Evolutionary conservation across 1,140 invertebrate species (phyloP).

Genomic region (Euwallacea fornicatus): DNA sequence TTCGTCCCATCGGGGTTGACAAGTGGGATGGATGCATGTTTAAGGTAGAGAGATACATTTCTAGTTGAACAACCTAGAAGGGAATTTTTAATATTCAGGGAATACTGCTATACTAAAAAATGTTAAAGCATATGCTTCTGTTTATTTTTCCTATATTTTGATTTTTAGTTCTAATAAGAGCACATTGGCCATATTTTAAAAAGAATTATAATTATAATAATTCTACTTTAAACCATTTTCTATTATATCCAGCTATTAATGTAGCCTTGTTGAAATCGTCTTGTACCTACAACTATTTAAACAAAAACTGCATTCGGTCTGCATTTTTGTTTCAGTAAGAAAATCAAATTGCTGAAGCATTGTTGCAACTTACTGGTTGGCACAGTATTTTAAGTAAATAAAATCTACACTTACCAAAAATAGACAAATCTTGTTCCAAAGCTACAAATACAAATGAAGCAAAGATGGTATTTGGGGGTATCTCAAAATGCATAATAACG

Average conservation of each 20-base stretch:
- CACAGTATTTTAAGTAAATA: background rate
- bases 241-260: background rate
- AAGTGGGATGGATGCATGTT: conserved; percentile 75
- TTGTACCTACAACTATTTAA: background rate
- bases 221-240: background rate
- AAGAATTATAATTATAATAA: background rate
- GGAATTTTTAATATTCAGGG: conserved; percentile 2
- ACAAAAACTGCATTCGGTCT: too few species aligned
- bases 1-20: conserved; percentile 74
- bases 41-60: conserved; percentile 65
- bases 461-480: conserved; percentile 46
- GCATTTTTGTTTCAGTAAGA: too few species aligned
- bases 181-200: background rate
- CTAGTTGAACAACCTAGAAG: conserved; percentile 60
- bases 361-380: background rate
- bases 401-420: conserved; percentile 45
- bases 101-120: background rate
- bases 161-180: background rate
- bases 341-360: too few species aligned
- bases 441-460: conserved; percentile 47
- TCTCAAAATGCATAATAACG: conserved; percentile 47
- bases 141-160: background rate
- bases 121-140: background rate
- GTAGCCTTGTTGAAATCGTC: background rate
- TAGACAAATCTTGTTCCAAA: conserved; percentile 42